Base-by-base conservation (phyloP, 2,888 invertebrate genomes). In the Gerris lacustris region DNA sequence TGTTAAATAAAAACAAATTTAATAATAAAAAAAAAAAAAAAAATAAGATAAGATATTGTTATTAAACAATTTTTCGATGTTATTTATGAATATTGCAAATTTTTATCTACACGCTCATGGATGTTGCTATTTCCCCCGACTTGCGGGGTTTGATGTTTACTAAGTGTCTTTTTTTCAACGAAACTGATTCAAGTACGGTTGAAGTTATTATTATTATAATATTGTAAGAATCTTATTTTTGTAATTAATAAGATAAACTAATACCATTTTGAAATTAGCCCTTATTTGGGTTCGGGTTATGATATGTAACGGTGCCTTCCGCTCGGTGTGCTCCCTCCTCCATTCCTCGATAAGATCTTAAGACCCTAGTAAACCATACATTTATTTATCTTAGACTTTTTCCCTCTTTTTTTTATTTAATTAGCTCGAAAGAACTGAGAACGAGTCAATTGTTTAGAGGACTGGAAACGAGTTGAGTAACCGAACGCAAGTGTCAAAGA, bases 121-220 rank as follows among this genome's bases (percentile, higher is more conserved):
- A 62, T 66, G 55, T n/a, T 43, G 62, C 68, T 68, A 45, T 45
- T 62, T 68, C 18, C 63, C 44, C 63, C 72, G 72, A 70, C 69
- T 71, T 72, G 71, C 70, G 73, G 31, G 45, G 11, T 44, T 44
- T 5, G n/a, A 43, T 44, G 67, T 67, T 71, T 73, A 72, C 72
- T 73, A 74, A 76, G 74, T 75, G 76, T 76, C 76, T 76, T 74
- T 64, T 62, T 71, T 74, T 74, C 75, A 76, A 75, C 75, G 76
- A 76, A 75, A 71, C 63, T 72, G 69, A 63, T 69, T 45, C 11
- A 44, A 44, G n/a, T 45, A 69, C 67, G 66, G 71, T 71, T 71
- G 67, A 69, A 69, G 68, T 69, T 71, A 69, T 69, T 67, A 69
- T 69, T 67, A 66, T 71, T 69, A 67, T 67, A 71, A 67, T 55